Base-by-base conservation (phyloP, 2,888 invertebrate species). In the Apocheima hispidaria region DNA sequence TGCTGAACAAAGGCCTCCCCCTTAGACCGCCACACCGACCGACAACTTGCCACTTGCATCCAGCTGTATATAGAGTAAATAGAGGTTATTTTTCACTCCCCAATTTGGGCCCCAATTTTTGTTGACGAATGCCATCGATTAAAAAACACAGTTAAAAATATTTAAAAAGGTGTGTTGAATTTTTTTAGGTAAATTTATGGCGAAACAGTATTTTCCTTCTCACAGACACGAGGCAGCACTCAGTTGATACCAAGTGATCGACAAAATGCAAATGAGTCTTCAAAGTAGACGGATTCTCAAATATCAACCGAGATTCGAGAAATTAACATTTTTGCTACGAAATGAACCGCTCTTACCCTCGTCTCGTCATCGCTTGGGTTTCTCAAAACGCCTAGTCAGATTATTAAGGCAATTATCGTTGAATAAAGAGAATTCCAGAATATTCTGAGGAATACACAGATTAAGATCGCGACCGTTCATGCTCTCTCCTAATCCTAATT, bases 401-500 rank as follows among this genome's bases (percentile, higher is more conserved):
- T 75, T 74, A 76, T 72, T 72, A 72, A 69, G 67, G 70, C 73
- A 75, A 78, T 79, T 77, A 74, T 74, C 63, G 71, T 74, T 71
- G 68, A 70, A 74, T 73, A 70, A 72, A 68, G 71, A 68, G 66
- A 70, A 66, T 69, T 73, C 49, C 54, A 60, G 63, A 69, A 63
- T 68, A 65, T 66, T 66, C 73, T 71, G 61, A 69, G 72, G 68
- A 73, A 70, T 71, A 71, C 65, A 64, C 60, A 82, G 84, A 86
- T 84, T 79, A 79, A 55, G 70, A 85, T 83, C 82, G 74, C 72
- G 69, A 81, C 82, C 83, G 84, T 84, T 83, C 77, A 75, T 70
- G 80, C 75, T 72, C 76, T 71, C 74, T 76, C 75, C 73, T 79
- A 80, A 82, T 83, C 78, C 82, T 83, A 82, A 85, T 84, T 84